phyloP scores from a whole-genome alignment of 2,888 invertebrate genomes.

The Tetheella fluctuosa region DNA sequence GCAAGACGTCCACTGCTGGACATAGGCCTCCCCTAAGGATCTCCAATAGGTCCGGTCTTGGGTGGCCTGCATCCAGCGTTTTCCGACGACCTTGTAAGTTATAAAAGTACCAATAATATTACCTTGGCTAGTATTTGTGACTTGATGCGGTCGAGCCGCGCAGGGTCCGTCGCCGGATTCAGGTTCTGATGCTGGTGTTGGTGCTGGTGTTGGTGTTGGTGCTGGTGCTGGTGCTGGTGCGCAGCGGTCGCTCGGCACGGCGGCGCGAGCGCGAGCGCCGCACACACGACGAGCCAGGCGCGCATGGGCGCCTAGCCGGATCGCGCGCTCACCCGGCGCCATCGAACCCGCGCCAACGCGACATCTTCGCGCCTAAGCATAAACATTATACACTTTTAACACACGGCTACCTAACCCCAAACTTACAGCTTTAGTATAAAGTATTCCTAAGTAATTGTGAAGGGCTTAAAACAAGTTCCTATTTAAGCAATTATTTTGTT shows the following conservation, averaged over 20 bases:
- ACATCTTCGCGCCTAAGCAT: conserved; percentile 72
- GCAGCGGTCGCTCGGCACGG: conserved; percentile 74
- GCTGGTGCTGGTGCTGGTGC: conserved; percentile 44
- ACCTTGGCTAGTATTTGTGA: conserved; percentile 70
- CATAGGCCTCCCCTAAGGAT: too few species aligned
- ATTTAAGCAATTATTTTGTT: too few species aligned
- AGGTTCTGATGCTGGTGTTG: conserved; percentile 23
- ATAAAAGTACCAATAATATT: too few species aligned
- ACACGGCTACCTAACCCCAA: too few species aligned
- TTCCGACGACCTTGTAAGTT: too few species aligned
- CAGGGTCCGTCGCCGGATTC: conserved; percentile 39
- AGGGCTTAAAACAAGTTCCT: too few species aligned
- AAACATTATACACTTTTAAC: not conserved
- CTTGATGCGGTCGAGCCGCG: conserved; percentile 65
- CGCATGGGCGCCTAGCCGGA: conserved; percentile 79
- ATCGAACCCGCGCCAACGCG: conserved; percentile 74
- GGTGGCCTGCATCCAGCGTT: too few species aligned
- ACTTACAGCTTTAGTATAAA: too few species aligned
- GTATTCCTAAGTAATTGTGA: too few species aligned
- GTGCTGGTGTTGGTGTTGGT: conserved; percentile 24
- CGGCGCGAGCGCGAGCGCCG: conserved; percentile 80
- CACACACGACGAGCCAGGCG: conserved; percentile 80
- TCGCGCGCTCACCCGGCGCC: conserved; percentile 75
- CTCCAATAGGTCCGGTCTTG: too few species aligned
- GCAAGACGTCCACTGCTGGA: too few species aligned